These are phyloP conservation scores for Actinia tenebrosa DNA, from an alignment of 64 coral and sea anemone species.

Conservation along the genomic window DNA sequence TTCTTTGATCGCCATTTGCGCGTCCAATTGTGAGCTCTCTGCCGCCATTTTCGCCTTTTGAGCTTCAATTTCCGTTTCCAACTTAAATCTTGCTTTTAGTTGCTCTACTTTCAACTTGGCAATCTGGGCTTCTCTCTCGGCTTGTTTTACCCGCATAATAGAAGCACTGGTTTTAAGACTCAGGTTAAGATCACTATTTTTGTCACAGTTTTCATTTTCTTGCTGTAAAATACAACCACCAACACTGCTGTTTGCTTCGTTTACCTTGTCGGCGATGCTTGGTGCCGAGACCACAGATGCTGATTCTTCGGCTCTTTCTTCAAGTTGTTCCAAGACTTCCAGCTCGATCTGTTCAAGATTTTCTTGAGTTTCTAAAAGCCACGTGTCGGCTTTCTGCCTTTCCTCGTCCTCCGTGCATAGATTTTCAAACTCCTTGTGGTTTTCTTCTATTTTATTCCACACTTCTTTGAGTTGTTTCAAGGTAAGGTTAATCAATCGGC, in stretches of 20 bases:
- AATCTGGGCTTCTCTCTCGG: background rate
- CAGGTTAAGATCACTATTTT: background rate
- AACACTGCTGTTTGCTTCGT: background rate
- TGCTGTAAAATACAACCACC: background rate
- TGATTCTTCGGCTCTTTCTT: background rate
- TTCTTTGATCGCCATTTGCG: slow-evolving; percentile 15
- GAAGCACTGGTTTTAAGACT: background rate
- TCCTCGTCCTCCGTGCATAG: background rate
- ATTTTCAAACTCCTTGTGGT: slow-evolving; percentile 19
- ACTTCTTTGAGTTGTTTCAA: slow-evolving; percentile 1
- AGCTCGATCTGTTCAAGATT: background rate
- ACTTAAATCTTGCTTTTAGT: background rate
- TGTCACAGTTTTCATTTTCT: background rate
- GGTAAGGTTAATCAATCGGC: background rate
- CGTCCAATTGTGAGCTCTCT: background rate
- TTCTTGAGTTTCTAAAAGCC: slow-evolving; percentile 28
- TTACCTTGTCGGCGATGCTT: background rate
- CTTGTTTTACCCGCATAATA: background rate
- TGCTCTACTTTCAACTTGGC: slow-evolving; percentile 17
- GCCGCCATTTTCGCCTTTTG: slow-evolving; percentile 16
- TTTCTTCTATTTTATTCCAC: slow-evolving; percentile 20
- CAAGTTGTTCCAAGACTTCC: background rate
- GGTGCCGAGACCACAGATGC: background rate
- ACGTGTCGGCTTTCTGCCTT: slow-evolving; percentile 16
- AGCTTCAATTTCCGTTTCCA: background rate